Evolutionary conservation across 2,797 vertebrate genomes (phyloP), one percentile per base, ranked within the genome.

Genomic region (Sternotherus odoratus): DNA sequence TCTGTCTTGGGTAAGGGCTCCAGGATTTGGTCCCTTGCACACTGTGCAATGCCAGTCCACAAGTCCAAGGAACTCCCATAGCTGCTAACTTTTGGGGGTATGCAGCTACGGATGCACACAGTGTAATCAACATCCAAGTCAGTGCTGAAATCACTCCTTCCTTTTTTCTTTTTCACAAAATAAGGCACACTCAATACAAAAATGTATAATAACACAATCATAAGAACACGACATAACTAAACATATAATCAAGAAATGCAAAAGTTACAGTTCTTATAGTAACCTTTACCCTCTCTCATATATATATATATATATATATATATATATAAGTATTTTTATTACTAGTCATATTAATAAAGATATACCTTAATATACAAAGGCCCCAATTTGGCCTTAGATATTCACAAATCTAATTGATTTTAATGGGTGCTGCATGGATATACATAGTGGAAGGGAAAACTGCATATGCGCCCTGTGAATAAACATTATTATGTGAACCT

Each of bases 81-180:
- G 43, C 72, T 30, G 72, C 43, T 74, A 74, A 74, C 16, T 26
- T 74, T 74, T 48, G 26, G 12, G 23, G 26, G 26, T 46, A 26
- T 28, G 43, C 69, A 43, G 11, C 24, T 19, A 39, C 21, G 19
- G n/a, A 39, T 69, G n/a, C 91, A 92, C 53, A 86, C 91, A 90
- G 79, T 60, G 80, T 95, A 93, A 94, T 92, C 83, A 88, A 74
- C 3, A 0, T 49, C 63, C n/a, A 87, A 89, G 77, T 39, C 86
- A 82, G 83, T 28, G 56, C 6, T 92, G 30, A 92, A 60, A 91
- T 90, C 72, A 86, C 63, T 88, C 46, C 49, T 79, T 79, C 48
- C 72, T 30, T 84, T 12, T 66, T 46, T 56, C 7, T 75, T 91
- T 90, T 2, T 69, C 26, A 85, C 39, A 87, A 11, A 82, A 13